Percentiles rank a stretch among this genome's conserved stretches.
Evolutionary conservation across 2,113 vertebrate species (phyloP).

Genomic region (Tachycineta bicolor): DNA sequence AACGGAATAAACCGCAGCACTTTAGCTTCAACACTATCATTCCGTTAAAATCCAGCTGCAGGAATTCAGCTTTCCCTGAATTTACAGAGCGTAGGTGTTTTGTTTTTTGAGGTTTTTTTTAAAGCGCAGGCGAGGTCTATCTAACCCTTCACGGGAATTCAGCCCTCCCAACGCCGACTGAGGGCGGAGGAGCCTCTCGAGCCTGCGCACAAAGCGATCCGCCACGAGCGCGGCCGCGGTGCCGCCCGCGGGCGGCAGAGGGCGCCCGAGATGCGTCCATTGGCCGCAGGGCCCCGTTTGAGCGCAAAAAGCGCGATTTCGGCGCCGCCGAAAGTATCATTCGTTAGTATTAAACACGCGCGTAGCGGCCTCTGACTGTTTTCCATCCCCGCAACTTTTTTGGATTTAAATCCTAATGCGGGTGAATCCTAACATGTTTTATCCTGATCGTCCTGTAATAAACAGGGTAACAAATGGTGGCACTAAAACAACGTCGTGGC

Average conservation of each 20-base stretch:
- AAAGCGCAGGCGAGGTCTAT: neutral
- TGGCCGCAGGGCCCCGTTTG: accelerated
- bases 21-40: conserved; percentile 11
- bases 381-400: neutral
- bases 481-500: neutral
- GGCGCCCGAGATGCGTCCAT: conserved; percentile 65
- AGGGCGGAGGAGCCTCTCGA: neutral
- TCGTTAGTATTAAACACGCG: accelerated
- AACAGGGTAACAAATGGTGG: neutral
- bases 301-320: accelerated
- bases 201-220: neutral
- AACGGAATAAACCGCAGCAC: conserved; percentile 36
- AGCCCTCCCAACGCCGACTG: neutral
- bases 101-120: too few relatives aligned
- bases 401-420: accelerated
- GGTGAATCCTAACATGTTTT: neutral
- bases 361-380: accelerated
- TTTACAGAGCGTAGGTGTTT: neutral
- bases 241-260: conserved; percentile 64
- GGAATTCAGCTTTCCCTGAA: conserved; percentile 20
- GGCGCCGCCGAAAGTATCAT: accelerated
- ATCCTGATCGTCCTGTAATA: too few relatives aligned
- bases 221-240: neutral
- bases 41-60: conserved; percentile 49
- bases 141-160: neutral